Conservation (phyloP, 2,113 vertebrate species). For the Caloenas nicobarica region DNA sequence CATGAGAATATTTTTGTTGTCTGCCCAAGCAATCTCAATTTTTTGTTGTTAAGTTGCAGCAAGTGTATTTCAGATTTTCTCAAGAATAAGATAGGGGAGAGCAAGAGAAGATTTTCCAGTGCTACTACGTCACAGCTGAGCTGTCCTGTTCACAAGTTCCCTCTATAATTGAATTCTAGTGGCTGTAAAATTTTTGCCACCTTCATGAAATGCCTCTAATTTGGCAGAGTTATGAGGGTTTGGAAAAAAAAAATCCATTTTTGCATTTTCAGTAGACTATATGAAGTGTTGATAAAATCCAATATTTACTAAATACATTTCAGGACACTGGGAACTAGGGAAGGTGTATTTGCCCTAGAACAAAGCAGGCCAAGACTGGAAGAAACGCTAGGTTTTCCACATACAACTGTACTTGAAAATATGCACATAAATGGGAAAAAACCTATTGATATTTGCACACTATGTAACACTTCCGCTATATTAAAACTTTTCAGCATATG, state of each 20-base stretch:
- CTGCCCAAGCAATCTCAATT: neutral
- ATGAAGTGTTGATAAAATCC: neutral
- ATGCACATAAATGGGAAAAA: neutral
- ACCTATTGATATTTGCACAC: neutral
- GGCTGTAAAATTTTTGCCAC: neutral
- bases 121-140: rapidly evolving
- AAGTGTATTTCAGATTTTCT: neutral
- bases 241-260: neutral
- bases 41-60: neutral
- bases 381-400: neutral
- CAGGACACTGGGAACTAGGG: neutral
- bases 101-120: neutral
- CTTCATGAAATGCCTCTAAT: neutral
- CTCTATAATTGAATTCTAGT: neutral
- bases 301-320: neutral
- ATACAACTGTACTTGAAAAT: neutral
- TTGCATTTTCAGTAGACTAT: neutral
- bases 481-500: neutral
- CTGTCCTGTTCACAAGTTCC: neutral
- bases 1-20: neutral
- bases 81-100: neutral
- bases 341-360: neutral
- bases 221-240: neutral
- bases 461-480: neutral
- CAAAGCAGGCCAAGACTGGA: neutral